Evolutionary conservation across 2,888 invertebrate genomes (phyloP), one percentile per base, ranked within the genome.

Genomic region (Peribatodes rhomboidaria): DNA sequence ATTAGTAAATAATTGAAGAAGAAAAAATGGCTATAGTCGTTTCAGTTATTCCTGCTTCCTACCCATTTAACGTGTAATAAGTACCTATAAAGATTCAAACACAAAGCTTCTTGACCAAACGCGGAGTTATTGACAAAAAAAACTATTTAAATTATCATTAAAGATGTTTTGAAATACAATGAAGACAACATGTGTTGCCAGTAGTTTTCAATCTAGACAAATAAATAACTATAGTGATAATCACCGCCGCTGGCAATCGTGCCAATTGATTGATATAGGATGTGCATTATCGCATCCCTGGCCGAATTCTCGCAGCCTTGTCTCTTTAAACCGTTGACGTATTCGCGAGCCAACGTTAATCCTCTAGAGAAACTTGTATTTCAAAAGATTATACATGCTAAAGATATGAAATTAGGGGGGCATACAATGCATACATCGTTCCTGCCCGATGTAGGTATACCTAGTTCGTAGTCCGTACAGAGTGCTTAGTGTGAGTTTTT

Each of bases 221-320:
- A 13, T 22, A 53, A 35, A 39, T 39, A 31, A 33, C 18, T 18
- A 27, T n/a, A 18, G 11, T n/a, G 27, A 37, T 33, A 31, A 52
- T 50, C 49, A 42, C 35, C 37, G 20, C 56, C 39, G 50, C 62
- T 55, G 61, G 18, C 18, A 18, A 63, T 47, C 50, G 39, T 55
- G 49, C 56, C 37, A 68, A 58, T 60, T 46, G 52, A 41, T 63
- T 47, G 59, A 67, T 61, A 65, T 64, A 65, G 61, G 59, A 67
- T 67, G 50, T 60, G 60, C 61, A 56, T 69, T 60, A 37, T 69
- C 47, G 65, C 74, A 76, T 69, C 78, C 71, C 73, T 80, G 80
- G 76, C 81, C 82, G 74, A 78, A 71, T 81, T 81, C 70, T 54
- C 65, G 31, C 70, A 77, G 72, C 80, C 83, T 81, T 80, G 81